These are phyloP conservation scores for Mamestra brassicae DNA, from an alignment of 2,888 invertebrate genomes.

Conservation along the genomic window DNA sequence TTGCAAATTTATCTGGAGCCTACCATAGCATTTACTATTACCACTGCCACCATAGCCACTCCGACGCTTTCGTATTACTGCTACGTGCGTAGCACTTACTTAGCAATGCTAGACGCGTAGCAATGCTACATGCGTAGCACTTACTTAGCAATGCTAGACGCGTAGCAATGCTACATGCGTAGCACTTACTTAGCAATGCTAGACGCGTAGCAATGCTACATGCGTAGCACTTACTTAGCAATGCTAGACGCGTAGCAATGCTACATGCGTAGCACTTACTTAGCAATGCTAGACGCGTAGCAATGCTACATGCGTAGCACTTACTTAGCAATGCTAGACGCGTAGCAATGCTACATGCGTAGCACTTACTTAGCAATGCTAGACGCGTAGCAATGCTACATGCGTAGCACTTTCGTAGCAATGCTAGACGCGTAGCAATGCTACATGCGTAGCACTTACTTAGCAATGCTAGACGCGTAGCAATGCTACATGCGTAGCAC, in stretches of 20 bases:
- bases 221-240: neutral
- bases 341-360: neutral
- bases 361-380: neutral
- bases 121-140: neutral
- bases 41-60: neutral
- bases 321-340: neutral
- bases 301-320: neutral
- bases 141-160: neutral
- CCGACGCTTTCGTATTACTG: neutral
- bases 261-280: neutral
- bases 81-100: neutral
- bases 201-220: neutral
- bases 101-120: constrained; percentile 1
- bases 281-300: constrained; percentile 1
- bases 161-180: neutral
- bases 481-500: neutral
- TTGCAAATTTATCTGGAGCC: too few relatives aligned
- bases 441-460: neutral
- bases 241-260: neutral
- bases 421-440: too few relatives aligned
- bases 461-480: constrained; percentile 1
- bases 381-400: too few relatives aligned
- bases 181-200: neutral
- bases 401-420: constrained; percentile 3
- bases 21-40: too few relatives aligned